Percentiles rank a stretch among this genome's conserved stretches.
Conservation (phyloP, 2,888 invertebrate species). For the Mimas tiliae region DNA sequence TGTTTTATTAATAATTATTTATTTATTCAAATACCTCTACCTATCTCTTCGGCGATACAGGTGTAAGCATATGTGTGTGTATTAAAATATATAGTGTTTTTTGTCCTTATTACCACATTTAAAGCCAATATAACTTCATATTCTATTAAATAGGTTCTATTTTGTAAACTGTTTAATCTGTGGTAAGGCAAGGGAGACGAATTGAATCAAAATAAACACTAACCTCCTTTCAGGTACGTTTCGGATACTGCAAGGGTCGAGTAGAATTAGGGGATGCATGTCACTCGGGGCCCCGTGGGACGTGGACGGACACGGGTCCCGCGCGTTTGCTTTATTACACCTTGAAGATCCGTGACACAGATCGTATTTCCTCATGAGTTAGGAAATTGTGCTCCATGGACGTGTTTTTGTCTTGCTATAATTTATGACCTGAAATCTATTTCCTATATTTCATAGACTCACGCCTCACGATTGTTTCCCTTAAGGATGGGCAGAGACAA, state of each 20-base stretch:
- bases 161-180: slow-evolving; percentile 2
- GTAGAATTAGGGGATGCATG: slow-evolving; percentile 42
- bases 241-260: slow-evolving; percentile 28
- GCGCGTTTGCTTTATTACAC: slow-evolving; percentile 38
- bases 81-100: too few relatives aligned
- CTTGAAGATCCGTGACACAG: slow-evolving; percentile 20
- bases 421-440: neutral
- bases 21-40: too few relatives aligned
- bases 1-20: too few relatives aligned
- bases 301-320: slow-evolving; percentile 33
- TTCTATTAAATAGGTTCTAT: neutral
- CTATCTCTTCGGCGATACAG: too few relatives aligned
- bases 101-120: too few relatives aligned
- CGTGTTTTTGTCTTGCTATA: neutral
- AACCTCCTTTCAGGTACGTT: slow-evolving; percentile 10
- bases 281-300: slow-evolving; percentile 45
- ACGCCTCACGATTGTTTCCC: too few relatives aligned
- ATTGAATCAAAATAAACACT: slow-evolving; percentile 15
- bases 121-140: too few relatives aligned
- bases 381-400: too few relatives aligned
- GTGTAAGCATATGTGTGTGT: too few relatives aligned
- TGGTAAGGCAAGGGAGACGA: slow-evolving; percentile 7
- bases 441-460: too few relatives aligned
- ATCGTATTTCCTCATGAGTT: slow-evolving; percentile 30
- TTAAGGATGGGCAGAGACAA: too few relatives aligned